Base-by-base conservation (phyloP, 2,797 vertebrate genomes). In the Cebuella pygmaea region DNA sequence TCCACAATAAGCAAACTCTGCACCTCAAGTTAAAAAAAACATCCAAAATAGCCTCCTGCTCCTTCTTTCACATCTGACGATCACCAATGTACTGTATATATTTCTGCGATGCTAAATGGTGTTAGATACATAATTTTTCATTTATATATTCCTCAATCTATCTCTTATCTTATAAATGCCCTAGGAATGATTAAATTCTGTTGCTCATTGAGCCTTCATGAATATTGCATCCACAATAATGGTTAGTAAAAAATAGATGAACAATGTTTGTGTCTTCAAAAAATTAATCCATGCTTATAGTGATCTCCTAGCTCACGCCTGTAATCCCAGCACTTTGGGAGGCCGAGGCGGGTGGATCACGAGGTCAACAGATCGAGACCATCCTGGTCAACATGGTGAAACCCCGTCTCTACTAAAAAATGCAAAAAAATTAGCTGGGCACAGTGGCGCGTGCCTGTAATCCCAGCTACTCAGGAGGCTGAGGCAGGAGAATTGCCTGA, bases 171-270 rank as follows among this genome's bases (percentile, higher is more conserved):
- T 78, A 2, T 46, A 88, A 90, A 26, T 24, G 27, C 19, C 70
- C 64, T 79, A 90, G 3, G 5, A 95, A 95, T 75, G 6, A 82
- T 93, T 82, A 90, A 64, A 92, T 92, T 88, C 5, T 70, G n/a
- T 59, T 90, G 27, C 19, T 92, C 1, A 52, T 96, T 81, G 78
- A 19, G 14, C 1, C 33, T 83, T 44, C 36, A 70, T 4, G 57
- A 22, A 67, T 19, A 97, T 64, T 76, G 13, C 8, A 89, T 46
- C n/a, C 20, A 61, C 93, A 88, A 78, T 48, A 67, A 81, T 67
- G 1, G 0, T 7, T 90, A 59, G 26, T 76, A 64, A 92, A 57
- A 81, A 92, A 39, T 52, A 72, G 7, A 75, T 78, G 7, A 93
- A 74, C 11, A 36, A 59, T 10, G 0, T 57, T 76, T 78, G 2